Percentiles rank a stretch among this genome's conserved stretches.
Conservation (phyloP, 2,797 vertebrate genomes). For the Peromyscus eremicus region DNA sequence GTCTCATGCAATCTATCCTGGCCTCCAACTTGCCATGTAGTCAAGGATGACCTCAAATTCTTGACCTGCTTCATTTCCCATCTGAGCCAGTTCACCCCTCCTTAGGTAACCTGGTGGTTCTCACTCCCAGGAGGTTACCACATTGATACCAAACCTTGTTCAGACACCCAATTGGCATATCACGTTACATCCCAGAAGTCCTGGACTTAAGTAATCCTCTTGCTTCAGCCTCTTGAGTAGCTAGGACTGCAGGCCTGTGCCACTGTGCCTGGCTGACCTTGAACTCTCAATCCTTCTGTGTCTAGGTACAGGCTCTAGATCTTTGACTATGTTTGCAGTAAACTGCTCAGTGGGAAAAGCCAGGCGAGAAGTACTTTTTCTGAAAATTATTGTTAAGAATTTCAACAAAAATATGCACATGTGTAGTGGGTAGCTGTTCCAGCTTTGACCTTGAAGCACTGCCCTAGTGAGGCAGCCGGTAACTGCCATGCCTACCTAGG, state of each 20-base stretch:
- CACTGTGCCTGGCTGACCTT: background rate
- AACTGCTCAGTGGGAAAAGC: background rate
- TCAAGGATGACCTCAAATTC: background rate
- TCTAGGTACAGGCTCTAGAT: background rate
- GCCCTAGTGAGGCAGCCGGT: no score
- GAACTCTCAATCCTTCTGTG: background rate
- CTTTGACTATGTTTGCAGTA: background rate
- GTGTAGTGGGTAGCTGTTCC: no score
- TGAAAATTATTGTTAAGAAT: slow-evolving; percentile 15
- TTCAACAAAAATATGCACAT: background rate
- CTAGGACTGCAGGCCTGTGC: background rate
- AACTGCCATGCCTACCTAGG: no score
- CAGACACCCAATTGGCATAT: background rate
- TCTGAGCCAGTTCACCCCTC: background rate
- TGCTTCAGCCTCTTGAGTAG: background rate
- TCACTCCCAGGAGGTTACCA: no score
- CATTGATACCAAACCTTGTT: no score
- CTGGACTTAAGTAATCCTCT: no score
- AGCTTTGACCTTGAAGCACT: no score
- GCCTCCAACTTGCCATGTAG: background rate
- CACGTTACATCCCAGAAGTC: background rate
- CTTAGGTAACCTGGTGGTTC: background rate
- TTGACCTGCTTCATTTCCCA: no score
- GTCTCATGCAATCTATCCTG: background rate
- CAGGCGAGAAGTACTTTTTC: background rate